phyloP scores from a whole-genome alignment of 2,888 invertebrate species.

The Pteria penguin region DNA sequence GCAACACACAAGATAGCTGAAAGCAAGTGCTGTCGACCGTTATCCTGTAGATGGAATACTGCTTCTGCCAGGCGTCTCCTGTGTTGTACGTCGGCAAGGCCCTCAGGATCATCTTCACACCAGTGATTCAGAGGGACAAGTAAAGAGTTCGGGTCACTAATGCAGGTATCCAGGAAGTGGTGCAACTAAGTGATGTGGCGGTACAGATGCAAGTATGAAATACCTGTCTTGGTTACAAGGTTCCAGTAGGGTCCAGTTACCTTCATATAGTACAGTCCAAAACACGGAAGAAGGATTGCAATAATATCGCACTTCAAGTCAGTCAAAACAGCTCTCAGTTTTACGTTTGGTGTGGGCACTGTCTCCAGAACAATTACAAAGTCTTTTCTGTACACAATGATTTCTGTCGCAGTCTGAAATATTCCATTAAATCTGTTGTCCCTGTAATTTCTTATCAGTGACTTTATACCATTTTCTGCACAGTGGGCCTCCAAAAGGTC shows the following conservation, averaged over 20 bases:
- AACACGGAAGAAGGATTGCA: slow-evolving; percentile 31
- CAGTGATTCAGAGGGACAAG: not conserved
- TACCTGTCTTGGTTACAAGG: slow-evolving; percentile 17
- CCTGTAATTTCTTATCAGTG: slow-evolving; percentile 44
- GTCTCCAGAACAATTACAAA: slow-evolving; percentile 34
- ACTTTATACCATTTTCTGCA: slow-evolving; percentile 38
- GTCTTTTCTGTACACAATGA: slow-evolving; percentile 30
- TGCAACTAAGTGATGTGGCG: slow-evolving; percentile 12
- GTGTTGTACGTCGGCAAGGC: slow-evolving; percentile 6
- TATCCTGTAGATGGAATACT: not conserved
- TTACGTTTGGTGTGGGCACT: slow-evolving; percentile 38
- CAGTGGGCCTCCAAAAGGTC: slow-evolving; percentile 50
- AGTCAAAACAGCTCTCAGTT: slow-evolving; percentile 35
- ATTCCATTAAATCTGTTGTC: slow-evolving; percentile 49
- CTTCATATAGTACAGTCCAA: slow-evolving; percentile 42
- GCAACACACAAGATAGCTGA: slow-evolving; percentile 15
- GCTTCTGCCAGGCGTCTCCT: not conserved
- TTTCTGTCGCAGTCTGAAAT: slow-evolving; percentile 44
- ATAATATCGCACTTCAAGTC: slow-evolving; percentile 33
- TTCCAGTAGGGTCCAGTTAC: slow-evolving; percentile 53
- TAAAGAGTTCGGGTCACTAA: not conserved
- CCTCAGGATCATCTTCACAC: not conserved
- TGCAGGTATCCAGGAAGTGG: slow-evolving; percentile 17
- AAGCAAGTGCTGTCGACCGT: slow-evolving; percentile 13
- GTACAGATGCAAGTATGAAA: slow-evolving; percentile 44